phyloP scores from a whole-genome alignment of 2,113 vertebrate species.

The Mesitornis unicolor region DNA sequence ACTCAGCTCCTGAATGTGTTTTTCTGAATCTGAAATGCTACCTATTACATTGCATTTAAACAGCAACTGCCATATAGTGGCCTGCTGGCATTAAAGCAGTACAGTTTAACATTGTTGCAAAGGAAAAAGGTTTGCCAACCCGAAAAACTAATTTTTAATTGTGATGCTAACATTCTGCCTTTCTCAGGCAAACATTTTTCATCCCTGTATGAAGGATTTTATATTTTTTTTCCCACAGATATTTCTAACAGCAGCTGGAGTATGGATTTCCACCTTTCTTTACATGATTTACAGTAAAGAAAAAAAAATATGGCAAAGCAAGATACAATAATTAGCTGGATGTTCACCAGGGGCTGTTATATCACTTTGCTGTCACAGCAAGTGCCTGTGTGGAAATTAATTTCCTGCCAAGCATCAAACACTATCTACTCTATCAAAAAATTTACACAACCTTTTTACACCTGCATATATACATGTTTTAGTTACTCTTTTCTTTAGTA shows the following conservation, averaged over 20 bases:
- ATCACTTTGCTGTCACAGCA: neutral
- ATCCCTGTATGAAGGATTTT: neutral
- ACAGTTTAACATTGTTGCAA: neutral
- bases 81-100: neutral
- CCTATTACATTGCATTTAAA: neutral
- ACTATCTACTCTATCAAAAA: neutral
- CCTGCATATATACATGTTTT: neutral
- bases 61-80: neutral
- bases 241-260: neutral
- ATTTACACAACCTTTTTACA: neutral
- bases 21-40: neutral
- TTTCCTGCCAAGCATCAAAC: slow-evolving; percentile 11
- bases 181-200: neutral
- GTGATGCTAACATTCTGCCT: neutral
- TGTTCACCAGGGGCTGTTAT: neutral
- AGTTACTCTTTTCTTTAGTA: neutral
- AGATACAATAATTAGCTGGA: neutral
- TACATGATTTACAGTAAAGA: neutral
- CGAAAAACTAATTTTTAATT: neutral
- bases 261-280: neutral
- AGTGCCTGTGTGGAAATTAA: neutral
- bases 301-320: neutral
- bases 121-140: neutral
- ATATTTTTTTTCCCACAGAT: neutral
- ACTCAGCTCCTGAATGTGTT: neutral